Conservation (phyloP, 2,888 invertebrate genomes). For the Theristus sp. region DNA sequence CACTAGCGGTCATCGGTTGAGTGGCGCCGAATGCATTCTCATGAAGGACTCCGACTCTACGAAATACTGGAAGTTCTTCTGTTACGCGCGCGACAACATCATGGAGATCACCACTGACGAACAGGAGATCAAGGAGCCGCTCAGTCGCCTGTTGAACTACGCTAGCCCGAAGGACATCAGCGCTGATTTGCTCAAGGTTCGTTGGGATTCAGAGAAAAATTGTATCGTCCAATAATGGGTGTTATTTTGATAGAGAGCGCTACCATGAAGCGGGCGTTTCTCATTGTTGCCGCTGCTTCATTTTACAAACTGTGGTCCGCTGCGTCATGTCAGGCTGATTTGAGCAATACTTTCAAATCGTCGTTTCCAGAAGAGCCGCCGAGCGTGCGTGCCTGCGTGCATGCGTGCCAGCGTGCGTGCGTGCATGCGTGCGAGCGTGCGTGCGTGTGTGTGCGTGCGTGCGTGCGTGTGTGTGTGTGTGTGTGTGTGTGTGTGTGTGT, state of each 20-base stretch:
- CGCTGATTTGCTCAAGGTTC: background rate
- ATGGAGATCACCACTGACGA: constrained; percentile 8
- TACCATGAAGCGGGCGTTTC: too few species aligned
- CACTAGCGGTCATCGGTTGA: constrained; percentile 1
- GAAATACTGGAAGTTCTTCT: constrained; percentile 8
- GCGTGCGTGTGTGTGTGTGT: background rate
- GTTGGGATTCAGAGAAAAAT: background rate
- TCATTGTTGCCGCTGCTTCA: too few species aligned
- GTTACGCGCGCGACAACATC: constrained; percentile 7
- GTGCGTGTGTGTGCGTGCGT: background rate
- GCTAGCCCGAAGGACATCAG: background rate
- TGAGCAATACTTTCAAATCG: too few species aligned
- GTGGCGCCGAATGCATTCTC: constrained; percentile 7
- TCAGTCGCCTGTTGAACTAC: constrained; percentile 5
- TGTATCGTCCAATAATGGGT: too few species aligned
- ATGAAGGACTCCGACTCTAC: constrained; percentile 2
- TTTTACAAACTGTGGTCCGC: too few species aligned
- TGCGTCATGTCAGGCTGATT: too few species aligned
- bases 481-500: too few species aligned
- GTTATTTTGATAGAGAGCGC: too few species aligned
- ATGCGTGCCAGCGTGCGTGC: too few species aligned
- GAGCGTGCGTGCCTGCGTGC: too few species aligned
- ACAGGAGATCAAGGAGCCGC: constrained; percentile 5
- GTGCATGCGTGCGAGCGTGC: too few species aligned
- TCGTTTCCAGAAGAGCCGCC: too few species aligned